Evolutionary conservation across 2,797 vertebrate species (phyloP).

Genomic region (Siniperca undulata): DNA sequence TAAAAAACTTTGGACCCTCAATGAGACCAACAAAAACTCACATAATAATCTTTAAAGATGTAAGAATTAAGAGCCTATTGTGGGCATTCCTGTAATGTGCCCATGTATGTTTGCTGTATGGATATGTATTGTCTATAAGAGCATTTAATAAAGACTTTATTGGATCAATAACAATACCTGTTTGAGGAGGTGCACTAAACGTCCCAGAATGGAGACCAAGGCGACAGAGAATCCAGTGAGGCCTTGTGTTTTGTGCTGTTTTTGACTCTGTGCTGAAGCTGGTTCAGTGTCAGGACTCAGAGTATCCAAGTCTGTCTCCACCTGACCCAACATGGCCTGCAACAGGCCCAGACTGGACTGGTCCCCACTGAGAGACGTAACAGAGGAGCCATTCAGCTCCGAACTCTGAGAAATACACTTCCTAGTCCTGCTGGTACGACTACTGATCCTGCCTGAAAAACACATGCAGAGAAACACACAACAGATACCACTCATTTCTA

Average conservation of each 20-base stretch:
- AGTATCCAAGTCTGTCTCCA: constrained; percentile 88
- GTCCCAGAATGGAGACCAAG: constrained; percentile 88
- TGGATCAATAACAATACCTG: constrained; percentile 80
- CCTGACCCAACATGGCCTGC: constrained; percentile 89
- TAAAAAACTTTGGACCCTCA: not conserved
- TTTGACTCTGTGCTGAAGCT: constrained; percentile 64
- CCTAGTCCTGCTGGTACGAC: constrained; percentile 59
- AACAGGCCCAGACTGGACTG: constrained; percentile 88
- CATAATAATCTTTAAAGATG: not conserved
- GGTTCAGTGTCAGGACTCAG: constrained; percentile 77
- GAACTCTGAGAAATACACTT: constrained; percentile 67
- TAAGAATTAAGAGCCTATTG: not conserved
- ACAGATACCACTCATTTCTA: not conserved
- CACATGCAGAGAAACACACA: not conserved
- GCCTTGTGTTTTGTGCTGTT: constrained; percentile 74
- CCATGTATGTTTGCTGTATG: not conserved
- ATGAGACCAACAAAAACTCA: not conserved
- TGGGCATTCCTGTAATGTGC: not conserved
- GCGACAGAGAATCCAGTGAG: constrained; percentile 92
- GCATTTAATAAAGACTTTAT: not conserved
- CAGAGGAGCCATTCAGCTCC: constrained; percentile 71
- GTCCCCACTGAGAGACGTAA: constrained; percentile 71
- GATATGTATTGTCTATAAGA: not conserved
- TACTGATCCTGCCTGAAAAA: constrained; percentile 73
- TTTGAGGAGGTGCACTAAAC: constrained; percentile 89